Conservation (phyloP, 2,888 invertebrate genomes). For the Rhorus exstirpatorius region DNA sequence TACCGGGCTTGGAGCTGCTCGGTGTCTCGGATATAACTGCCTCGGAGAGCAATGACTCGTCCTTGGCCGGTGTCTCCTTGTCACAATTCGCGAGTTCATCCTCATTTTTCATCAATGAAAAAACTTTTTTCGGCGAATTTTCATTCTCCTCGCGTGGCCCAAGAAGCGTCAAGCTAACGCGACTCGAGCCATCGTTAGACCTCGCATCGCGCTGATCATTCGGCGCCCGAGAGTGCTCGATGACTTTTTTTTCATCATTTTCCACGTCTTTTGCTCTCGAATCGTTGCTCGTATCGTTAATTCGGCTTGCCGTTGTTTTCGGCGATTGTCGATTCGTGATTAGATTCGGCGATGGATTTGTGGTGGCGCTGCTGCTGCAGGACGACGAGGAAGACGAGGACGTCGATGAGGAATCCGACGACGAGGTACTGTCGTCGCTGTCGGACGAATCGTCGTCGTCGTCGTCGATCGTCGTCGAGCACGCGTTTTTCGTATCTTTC, state of each 20-base stretch:
- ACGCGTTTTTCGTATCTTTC: conserved; percentile 55
- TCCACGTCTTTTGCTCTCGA: conserved; percentile 51
- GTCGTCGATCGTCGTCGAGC: conserved; percentile 61
- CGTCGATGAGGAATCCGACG: conserved; percentile 74
- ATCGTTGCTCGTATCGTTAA: conserved; percentile 71
- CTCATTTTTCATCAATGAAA: conserved; percentile 74
- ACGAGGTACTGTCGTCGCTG: conserved; percentile 75
- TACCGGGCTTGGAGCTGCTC: conserved; percentile 80
- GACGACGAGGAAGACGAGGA: conserved; percentile 76
- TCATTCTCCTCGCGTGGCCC: conserved; percentile 65
- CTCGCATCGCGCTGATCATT: too few relatives aligned
- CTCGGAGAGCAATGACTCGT: conserved; percentile 78
- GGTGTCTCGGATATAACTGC: conserved; percentile 83
- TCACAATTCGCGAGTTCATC: conserved; percentile 59
- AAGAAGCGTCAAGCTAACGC: neutral
- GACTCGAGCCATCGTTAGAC: neutral
- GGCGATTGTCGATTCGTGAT: conserved; percentile 52
- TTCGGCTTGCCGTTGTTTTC: conserved; percentile 65
- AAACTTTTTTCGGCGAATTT: conserved; percentile 79
- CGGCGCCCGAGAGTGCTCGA: neutral
- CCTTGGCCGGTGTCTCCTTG: conserved; percentile 82
- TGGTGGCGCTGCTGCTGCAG: conserved; percentile 57
- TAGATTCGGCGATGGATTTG: conserved; percentile 71
- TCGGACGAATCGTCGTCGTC: conserved; percentile 64
- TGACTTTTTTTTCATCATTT: neutral